phyloP scores from a whole-genome alignment of 2,797 vertebrate genomes.

The Phaenicophaeus curvirostris region DNA sequence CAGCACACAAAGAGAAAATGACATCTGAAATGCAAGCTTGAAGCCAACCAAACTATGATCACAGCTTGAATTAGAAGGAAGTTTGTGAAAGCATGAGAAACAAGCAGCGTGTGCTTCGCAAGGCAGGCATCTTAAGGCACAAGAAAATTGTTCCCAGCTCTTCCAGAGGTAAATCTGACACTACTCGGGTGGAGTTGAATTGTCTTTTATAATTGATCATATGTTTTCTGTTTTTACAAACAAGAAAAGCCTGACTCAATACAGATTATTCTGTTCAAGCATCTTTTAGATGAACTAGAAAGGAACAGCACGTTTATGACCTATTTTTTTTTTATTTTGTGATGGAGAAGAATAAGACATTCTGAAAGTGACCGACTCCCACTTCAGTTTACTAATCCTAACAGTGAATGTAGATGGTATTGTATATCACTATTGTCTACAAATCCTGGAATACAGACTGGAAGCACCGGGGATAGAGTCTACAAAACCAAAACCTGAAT shows the following conservation, averaged over 20 bases:
- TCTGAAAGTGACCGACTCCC: neutral
- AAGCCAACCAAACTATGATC: neutral
- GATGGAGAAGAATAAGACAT: neutral
- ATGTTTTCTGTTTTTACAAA: conserved; percentile 24
- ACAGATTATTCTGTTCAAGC: neutral
- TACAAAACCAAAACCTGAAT: conserved; percentile 32
- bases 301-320: neutral
- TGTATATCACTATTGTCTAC: neutral
- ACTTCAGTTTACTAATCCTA: neutral
- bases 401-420: neutral
- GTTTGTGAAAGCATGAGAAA: neutral
- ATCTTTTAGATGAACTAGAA: neutral
- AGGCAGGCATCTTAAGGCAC: neutral
- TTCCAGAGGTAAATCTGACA: conserved; percentile 6
- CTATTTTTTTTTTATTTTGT: neutral
- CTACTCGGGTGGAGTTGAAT: neutral
- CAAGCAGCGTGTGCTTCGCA: neutral
- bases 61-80: neutral
- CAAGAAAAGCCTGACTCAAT: neutral
- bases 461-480: neutral
- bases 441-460: neutral
- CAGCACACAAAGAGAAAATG: neutral
- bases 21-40: neutral
- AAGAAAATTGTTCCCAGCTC: neutral
- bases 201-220: conserved; percentile 21